Percentiles rank a stretch among this genome's conserved stretches.
phyloP scores from a whole-genome alignment of 1,140 invertebrate species.

The Hylaeus anthracinus region DNA sequence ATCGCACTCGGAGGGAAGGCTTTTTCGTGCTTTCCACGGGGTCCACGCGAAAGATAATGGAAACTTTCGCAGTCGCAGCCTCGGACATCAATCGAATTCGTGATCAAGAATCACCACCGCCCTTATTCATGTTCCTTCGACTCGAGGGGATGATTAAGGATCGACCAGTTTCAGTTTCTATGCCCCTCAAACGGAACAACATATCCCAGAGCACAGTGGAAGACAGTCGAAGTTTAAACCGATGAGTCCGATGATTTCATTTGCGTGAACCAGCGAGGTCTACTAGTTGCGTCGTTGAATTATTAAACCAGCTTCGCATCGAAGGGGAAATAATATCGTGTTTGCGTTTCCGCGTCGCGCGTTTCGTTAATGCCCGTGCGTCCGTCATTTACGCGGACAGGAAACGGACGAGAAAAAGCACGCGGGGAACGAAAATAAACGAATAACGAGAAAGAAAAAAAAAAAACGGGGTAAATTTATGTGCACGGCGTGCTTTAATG shows the following conservation, averaged over 20 bases:
- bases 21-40: not conserved
- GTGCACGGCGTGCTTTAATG: constrained; percentile 17
- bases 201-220: not conserved
- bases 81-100: not conserved
- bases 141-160: too few relatives aligned
- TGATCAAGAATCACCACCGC: too few relatives aligned
- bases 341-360: not conserved
- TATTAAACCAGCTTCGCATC: constrained; percentile 21
- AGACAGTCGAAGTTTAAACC: constrained; percentile 23
- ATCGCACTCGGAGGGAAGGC: not conserved
- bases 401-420: not conserved
- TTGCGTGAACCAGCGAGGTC: constrained; percentile 19
- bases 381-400: not conserved
- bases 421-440: not conserved
- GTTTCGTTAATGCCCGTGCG: not conserved
- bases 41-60: constrained; percentile 5
- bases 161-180: too few relatives aligned
- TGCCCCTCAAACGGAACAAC: constrained; percentile 12
- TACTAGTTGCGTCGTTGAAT: constrained; percentile 40
- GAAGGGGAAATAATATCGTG: constrained; percentile 21
- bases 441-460: not conserved
- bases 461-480: constrained; percentile 9
- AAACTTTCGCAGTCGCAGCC: constrained; percentile 5
- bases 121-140: too few relatives aligned
- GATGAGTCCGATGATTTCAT: constrained; percentile 29